Base-by-base conservation (phyloP, 2,888 invertebrate species). In the Philopedon plagiatum region DNA sequence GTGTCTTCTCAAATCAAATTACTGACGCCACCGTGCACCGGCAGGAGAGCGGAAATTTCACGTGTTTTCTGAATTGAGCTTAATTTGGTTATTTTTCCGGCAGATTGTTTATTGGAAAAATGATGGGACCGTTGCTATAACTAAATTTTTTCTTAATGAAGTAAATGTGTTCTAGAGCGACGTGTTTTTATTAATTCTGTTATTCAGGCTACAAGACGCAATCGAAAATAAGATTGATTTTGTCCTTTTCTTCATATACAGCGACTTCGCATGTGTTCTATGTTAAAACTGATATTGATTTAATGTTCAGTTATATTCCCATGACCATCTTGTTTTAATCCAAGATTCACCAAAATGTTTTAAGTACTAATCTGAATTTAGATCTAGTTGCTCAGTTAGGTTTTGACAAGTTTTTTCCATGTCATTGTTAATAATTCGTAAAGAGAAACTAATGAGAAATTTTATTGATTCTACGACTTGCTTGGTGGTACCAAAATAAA, bases 1-100 rank as follows among this genome's bases (percentile, higher is more conserved):
- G 57, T 57, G 60, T 44, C 41, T 21, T 44, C 57, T 34, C 41
- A 71, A 71, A 71, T 71, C 66, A 34, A 71, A 71, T 71, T 71
- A 62, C 61, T 13, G 72, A 54, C 71, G 71, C 67, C 63, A 54
- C 15, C 1, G n/a, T n/a, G n/a, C n/a, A n/a, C 57, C 41, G 51
- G 29, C 66, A 56, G 56, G 13, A 21, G 56, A 57, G 46, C 44
- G 63, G 54, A 68, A 68, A 73, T 67, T 63, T 73, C 73, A 64
- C 64, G 68, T 67, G 73, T 66, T 72, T 62, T 41, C 64, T 73
- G 54, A 62, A 73, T 73, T 73, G 58, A 29, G 51, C 64, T 51
- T 73, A 73, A 73, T 68, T 68, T 63, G 58, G 64, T 73, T 73
- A 68, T 66, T 73, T 67, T 67, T 68, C 63, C 57, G 63, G 67